Conservation (phyloP, 2,113 vertebrate species). For the Zosterops borbonicus region DNA sequence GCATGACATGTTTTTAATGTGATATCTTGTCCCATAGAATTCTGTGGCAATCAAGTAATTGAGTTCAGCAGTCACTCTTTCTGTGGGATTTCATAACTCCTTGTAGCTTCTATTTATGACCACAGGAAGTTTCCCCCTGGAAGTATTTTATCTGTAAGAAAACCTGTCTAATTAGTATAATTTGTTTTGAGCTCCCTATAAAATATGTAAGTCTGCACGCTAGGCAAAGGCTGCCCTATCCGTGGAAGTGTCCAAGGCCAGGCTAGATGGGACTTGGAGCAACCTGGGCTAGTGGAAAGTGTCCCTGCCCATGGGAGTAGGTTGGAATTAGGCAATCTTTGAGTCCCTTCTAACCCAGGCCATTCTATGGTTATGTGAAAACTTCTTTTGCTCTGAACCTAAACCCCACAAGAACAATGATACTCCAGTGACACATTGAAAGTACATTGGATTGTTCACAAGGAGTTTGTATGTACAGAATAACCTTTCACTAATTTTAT, state of each 20-base stretch:
- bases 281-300: background rate
- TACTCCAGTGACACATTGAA: fast-evolving
- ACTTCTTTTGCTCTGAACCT: background rate
- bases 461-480: background rate
- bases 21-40: background rate
- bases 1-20: background rate
- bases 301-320: background rate
- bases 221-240: background rate
- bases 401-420: background rate
- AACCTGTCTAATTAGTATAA: background rate
- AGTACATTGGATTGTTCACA: background rate
- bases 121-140: background rate
- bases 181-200: background rate
- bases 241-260: background rate
- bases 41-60: background rate
- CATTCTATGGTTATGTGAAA: background rate
- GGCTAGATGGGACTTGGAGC: background rate
- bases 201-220: background rate
- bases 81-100: background rate
- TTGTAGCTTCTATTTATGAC: background rate
- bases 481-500: background rate
- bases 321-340: background rate
- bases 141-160: background rate
- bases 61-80: background rate
- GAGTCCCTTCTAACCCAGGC: background rate